These are phyloP conservation scores for Psophia crepitans DNA, from an alignment of 2,113 vertebrate genomes.

Conservation along the genomic window DNA sequence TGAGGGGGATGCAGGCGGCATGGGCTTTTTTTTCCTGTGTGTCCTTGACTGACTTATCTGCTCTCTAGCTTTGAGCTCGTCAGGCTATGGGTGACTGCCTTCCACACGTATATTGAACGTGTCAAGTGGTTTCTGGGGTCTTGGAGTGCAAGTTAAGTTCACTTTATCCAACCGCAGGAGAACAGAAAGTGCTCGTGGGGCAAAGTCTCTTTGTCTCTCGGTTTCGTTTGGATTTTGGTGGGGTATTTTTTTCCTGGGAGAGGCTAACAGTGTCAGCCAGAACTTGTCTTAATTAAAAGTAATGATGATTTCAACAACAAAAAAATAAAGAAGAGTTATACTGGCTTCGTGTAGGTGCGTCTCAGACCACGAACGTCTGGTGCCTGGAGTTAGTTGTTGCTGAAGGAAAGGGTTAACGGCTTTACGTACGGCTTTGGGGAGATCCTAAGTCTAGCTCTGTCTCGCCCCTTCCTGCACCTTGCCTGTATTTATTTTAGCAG, in stretches of 20 bases:
- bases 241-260: background rate
- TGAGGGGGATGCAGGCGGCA: background rate
- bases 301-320: background rate
- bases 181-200: background rate
- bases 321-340: too few relatives aligned
- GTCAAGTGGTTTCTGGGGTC: background rate
- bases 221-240: too few relatives aligned
- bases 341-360: rapidly evolving
- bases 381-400: background rate
- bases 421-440: background rate
- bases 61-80: background rate
- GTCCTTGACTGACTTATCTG: background rate
- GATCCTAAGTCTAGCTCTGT: background rate
- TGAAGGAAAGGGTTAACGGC: background rate
- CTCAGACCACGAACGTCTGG: background rate
- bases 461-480: background rate
- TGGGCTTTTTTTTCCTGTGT: background rate
- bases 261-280: background rate
- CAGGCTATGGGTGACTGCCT: background rate
- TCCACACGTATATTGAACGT: background rate
- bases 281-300: background rate
- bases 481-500: background rate
- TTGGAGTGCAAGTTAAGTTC: background rate
- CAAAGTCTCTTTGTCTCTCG: background rate
- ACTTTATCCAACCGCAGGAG: background rate